phyloP scores from a whole-genome alignment of 2,113 vertebrate species.

The Psittacula cyanocephala region DNA sequence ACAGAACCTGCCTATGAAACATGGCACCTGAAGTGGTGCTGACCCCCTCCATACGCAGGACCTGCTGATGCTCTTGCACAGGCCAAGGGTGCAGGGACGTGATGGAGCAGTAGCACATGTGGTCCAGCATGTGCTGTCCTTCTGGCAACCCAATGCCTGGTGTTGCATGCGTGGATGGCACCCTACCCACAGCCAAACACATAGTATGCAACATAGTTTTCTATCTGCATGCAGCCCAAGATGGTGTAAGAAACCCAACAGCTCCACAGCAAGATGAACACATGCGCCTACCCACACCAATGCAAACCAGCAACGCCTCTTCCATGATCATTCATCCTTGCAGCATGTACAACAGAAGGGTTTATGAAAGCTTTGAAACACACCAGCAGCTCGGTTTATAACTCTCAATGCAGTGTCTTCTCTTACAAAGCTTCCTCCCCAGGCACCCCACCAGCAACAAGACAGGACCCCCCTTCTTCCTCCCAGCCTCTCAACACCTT shows the following conservation, averaged over 20 bases:
- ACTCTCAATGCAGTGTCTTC: not conserved
- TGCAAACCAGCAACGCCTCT: not conserved
- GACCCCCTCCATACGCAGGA: not conserved
- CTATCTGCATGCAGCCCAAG: not conserved
- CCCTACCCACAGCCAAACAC: rapidly evolving
- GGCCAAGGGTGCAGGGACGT: not conserved
- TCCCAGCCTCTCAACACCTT: not conserved
- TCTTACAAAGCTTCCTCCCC: not conserved
- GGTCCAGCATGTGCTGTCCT: not conserved
- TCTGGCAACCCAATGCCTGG: rapidly evolving
- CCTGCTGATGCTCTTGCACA: not conserved
- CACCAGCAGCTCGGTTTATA: not conserved
- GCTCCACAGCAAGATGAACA: not conserved
- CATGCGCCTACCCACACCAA: rapidly evolving
- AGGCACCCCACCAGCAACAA: not conserved
- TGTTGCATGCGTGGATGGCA: not conserved
- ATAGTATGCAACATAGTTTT: rapidly evolving
- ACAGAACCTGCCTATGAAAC: not conserved
- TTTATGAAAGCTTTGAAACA: not conserved
- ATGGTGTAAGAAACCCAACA: not conserved
- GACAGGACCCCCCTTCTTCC: not conserved
- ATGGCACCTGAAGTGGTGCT: rapidly evolving
- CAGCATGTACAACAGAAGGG: not conserved
- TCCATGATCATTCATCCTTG: not conserved
- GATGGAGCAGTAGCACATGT: rapidly evolving